phyloP scores from a whole-genome alignment of 2,113 vertebrate genomes.

The Oreochromis aureus region DNA sequence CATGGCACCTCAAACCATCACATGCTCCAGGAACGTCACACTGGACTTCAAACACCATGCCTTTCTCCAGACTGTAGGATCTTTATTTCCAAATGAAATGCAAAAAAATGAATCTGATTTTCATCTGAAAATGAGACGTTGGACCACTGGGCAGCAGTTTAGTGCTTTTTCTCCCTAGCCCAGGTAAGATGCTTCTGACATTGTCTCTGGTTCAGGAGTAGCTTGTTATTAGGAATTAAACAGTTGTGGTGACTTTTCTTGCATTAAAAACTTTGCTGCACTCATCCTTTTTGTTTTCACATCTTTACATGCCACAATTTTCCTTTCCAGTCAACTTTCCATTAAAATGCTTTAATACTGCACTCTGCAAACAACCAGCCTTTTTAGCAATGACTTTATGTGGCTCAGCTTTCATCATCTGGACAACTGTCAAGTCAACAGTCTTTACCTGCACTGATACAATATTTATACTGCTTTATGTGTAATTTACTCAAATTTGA shows the following conservation, averaged over 20 bases:
- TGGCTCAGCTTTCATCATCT: background rate
- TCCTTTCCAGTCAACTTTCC: background rate
- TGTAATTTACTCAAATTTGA: background rate
- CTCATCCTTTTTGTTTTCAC: background rate
- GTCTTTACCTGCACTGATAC: background rate
- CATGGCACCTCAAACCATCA: background rate
- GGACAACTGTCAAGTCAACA: background rate
- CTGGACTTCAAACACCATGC: background rate
- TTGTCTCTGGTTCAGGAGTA: background rate
- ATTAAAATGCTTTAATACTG: background rate
- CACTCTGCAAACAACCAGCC: background rate
- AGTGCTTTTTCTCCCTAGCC: background rate
- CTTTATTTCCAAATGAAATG: background rate
- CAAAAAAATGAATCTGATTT: background rate
- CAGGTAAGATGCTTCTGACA: background rate
- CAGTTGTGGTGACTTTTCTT: background rate
- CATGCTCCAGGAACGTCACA: background rate
- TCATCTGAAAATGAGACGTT: rapidly evolving
- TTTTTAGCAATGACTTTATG: background rate
- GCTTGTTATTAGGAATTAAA: background rate
- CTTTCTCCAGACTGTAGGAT: background rate
- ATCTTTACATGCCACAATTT: background rate
- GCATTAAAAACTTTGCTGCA: background rate
- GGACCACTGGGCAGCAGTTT: background rate
- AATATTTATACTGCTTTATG: background rate